Percentiles rank a stretch among this genome's conserved stretches.
Conservation (phyloP, 2,113 vertebrate species). For the Tinamus guttatus region DNA sequence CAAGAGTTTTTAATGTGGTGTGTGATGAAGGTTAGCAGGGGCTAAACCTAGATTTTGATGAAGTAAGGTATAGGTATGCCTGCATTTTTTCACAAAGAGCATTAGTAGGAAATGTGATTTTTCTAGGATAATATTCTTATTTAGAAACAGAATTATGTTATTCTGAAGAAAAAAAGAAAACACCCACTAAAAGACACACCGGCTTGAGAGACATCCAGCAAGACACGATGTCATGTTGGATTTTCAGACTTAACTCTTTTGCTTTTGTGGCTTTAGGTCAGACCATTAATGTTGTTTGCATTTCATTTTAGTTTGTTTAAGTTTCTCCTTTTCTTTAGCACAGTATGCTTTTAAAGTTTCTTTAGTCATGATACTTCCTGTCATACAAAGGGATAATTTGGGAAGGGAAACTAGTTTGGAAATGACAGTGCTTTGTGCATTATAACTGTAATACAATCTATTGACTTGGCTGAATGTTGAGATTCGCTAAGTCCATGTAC, state of each 20-base stretch:
- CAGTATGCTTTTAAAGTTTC: not conserved
- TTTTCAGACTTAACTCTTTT: not conserved
- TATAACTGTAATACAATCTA: not conserved
- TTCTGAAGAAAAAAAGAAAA: not conserved
- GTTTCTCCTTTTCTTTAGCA: not conserved
- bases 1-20: not conserved
- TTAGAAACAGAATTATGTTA: not conserved
- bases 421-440: not conserved
- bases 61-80: not conserved
- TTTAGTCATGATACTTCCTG: not conserved
- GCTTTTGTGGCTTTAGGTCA: not conserved
- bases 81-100: not conserved
- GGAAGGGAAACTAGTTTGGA: not conserved
- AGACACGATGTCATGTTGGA: not conserved
- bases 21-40: not conserved
- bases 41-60: fast-evolving
- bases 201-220: not conserved
- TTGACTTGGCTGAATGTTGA: not conserved
- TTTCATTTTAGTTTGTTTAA: not conserved
- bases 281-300: not conserved
- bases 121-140: not conserved
- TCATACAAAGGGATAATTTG: not conserved
- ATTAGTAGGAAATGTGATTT: not conserved
- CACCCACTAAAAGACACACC: not conserved
- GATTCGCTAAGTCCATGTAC: not conserved